phyloP scores from a whole-genome alignment of 1,140 invertebrate genomes.

The Psilanteris sp. region DNA sequence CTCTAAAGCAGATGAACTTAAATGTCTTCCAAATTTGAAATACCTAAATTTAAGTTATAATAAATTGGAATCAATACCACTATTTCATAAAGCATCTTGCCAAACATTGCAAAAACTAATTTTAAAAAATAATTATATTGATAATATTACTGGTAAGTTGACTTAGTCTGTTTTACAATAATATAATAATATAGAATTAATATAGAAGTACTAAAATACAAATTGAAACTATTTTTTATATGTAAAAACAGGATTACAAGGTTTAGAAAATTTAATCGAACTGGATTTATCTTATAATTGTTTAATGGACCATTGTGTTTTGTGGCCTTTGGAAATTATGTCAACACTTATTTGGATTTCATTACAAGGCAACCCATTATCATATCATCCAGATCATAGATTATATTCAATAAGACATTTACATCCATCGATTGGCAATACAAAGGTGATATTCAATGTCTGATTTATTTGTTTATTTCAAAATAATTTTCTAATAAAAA shows the following conservation, averaged over 20 bases:
- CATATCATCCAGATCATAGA: constrained; percentile 82
- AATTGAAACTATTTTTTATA: too few species aligned
- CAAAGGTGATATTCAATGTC: constrained; percentile 73
- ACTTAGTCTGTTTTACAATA: too few species aligned
- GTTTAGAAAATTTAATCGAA: constrained; percentile 80
- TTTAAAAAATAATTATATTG: constrained; percentile 82
- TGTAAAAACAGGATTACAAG: constrained; percentile 73
- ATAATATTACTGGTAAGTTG: constrained; percentile 75
- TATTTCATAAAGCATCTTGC: constrained; percentile 79
- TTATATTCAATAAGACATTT: constrained; percentile 81
- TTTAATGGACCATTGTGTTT: constrained; percentile 81
- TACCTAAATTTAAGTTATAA: constrained; percentile 84
- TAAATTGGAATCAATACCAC: constrained; percentile 81
- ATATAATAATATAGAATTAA: too few species aligned
- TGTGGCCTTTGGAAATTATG: constrained; percentile 81
- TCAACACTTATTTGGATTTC: constrained; percentile 80
- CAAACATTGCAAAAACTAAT: constrained; percentile 80
- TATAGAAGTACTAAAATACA: too few species aligned
- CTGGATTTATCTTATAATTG: constrained; percentile 84
- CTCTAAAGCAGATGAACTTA: constrained; percentile 73
- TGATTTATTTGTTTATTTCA: too few species aligned
- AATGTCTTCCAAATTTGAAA: constrained; percentile 82
- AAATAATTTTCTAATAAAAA: too few species aligned
- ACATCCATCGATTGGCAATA: constrained; percentile 79
- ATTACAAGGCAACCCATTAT: constrained; percentile 83